Conservation (phyloP, 2,888 invertebrate genomes). For the Clitarchus hookeri region DNA sequence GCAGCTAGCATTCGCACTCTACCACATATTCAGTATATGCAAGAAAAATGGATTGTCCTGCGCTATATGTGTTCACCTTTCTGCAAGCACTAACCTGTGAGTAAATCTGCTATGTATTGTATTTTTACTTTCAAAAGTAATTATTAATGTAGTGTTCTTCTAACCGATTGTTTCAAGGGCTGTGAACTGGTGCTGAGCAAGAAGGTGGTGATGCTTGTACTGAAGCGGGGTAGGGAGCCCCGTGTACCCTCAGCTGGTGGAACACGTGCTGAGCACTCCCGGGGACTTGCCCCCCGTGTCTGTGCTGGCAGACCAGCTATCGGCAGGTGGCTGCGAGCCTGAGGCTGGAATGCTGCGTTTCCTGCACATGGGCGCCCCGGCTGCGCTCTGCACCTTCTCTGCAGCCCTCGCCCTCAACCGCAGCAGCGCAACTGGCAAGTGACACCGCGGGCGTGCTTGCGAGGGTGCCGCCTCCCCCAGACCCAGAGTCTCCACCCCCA, state of each 20-base stretch:
- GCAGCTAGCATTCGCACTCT: too few relatives aligned
- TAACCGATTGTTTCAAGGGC: neutral
- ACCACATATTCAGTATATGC: too few relatives aligned
- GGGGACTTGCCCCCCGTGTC: slow-evolving; percentile 19
- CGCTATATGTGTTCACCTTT: too few relatives aligned
- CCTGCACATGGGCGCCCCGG: slow-evolving; percentile 30
- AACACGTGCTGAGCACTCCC: slow-evolving; percentile 27
- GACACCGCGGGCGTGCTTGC: neutral
- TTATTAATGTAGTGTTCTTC: too few relatives aligned
- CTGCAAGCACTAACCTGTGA: too few relatives aligned
- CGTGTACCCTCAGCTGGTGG: slow-evolving; percentile 36
- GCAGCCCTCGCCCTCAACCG: slow-evolving; percentile 31
- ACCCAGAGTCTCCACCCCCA: neutral
- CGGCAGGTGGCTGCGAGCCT: slow-evolving; percentile 27
- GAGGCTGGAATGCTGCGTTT: slow-evolving; percentile 38
- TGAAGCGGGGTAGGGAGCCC: slow-evolving; percentile 36
- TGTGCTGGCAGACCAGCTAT: slow-evolving; percentile 33
- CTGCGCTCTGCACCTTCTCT: slow-evolving; percentile 35
- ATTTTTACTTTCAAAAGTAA: too few relatives aligned
- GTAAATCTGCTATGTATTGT: too few relatives aligned
- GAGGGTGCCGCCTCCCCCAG: neutral
- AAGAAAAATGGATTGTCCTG: too few relatives aligned
- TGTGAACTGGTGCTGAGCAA: slow-evolving; percentile 27
- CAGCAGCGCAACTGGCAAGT: slow-evolving; percentile 39
- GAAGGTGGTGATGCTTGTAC: slow-evolving; percentile 27